Base-by-base conservation (phyloP, 2,113 vertebrate species). In the Seriola rivoliana region DNA sequence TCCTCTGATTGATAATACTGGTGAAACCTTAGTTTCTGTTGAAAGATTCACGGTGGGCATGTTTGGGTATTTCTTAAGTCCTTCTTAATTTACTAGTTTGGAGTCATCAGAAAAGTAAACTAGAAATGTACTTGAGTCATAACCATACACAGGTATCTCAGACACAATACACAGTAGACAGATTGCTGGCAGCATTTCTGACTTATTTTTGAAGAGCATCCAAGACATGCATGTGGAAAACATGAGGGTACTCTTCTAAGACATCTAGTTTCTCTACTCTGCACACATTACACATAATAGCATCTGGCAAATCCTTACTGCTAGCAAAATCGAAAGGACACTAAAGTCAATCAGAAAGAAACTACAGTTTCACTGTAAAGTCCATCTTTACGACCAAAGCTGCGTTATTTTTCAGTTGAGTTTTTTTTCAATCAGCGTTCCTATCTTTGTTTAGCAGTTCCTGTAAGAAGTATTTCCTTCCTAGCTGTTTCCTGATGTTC, bases 391-490 rank as follows among this genome's bases (percentile, higher is more conserved):
- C 60, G 65, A 78, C 74, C 80, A 86, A 57, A 58, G 65, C 64
- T 21, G 48, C 16, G 0, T 38, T 75, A 75, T 86, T 89, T 84
- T 88, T 71, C 50, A 68, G 62, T 38, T 81, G 32, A 60, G 50
- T 34, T 80, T 85, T 87, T 85, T 86, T 88, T 63, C 66, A 71
- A 19, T 68, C 73, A 76, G 66, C 34, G 84, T 90, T 91, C 90
- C 88, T 87, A 87, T 88, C 88, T 93, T 92, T 93, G 90, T 93
- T 82, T 59, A 57, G 82, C 84, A 67, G 72, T 90, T 94, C 92
- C 92, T 91, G 87, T 89, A 74, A 82, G 62, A 75, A 70, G 58
- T 71, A 88, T 81, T 93, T 94, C 93, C 93, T 93, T 93, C 90
- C 87, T 88, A 7, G 73, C 77, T 36, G 59, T 75, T 92, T 94